phyloP scores from a whole-genome alignment of 2,113 vertebrate genomes.

The Chlorodrepanis virens region DNA sequence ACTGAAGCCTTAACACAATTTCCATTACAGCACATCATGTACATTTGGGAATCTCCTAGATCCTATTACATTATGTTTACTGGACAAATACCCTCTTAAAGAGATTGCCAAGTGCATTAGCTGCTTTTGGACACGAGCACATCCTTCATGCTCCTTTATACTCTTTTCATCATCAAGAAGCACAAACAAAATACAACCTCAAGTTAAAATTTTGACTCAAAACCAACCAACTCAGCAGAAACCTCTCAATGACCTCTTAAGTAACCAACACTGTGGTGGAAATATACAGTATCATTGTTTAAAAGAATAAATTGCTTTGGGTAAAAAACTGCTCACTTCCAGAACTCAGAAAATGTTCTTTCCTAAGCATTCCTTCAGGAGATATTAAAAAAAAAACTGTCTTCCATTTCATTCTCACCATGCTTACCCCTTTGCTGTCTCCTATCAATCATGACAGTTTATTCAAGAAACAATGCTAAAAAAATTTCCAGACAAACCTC shows the following conservation, averaged over 20 bases:
- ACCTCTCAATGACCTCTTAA: background rate
- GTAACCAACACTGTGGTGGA: background rate
- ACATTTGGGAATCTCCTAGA: background rate
- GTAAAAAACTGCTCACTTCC: background rate
- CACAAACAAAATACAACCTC: background rate
- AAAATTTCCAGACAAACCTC: background rate
- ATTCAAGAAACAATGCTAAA: background rate
- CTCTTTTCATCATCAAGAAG: background rate
- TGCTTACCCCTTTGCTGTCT: background rate
- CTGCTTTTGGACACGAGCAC: background rate
- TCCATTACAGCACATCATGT: background rate
- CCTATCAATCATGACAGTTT: background rate
- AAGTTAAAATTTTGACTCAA: background rate
- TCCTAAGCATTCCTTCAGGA: background rate
- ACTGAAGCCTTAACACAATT: background rate
- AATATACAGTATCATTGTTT: background rate
- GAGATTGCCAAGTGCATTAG: background rate
- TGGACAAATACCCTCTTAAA: background rate
- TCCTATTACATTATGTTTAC: slow-evolving; percentile 31
- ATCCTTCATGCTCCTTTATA: background rate
- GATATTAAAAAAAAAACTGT: background rate
- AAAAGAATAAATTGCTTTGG: background rate
- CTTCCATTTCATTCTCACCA: background rate
- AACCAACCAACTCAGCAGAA: background rate
- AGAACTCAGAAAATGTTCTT: background rate